Evolutionary conservation across 2,888 invertebrate genomes (phyloP).

Genomic region (Alsophila aescularia): DNA sequence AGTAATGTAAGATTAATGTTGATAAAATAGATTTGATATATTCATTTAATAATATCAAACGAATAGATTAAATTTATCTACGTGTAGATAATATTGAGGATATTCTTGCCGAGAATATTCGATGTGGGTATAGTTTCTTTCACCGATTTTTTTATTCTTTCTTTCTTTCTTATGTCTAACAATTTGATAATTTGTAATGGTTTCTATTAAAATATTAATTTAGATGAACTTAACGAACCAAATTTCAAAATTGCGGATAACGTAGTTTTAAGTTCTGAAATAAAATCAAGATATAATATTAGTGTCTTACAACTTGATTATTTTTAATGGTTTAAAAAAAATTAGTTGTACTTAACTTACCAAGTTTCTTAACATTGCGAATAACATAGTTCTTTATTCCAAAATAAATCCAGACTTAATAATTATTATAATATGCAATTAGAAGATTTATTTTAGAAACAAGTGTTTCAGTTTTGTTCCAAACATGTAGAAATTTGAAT

Average conservation of each 20-base stretch:
- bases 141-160: background rate
- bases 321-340: background rate
- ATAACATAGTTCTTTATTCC: background rate
- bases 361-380: background rate
- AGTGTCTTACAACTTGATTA: background rate
- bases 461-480: constrained; percentile 5
- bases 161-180: background rate
- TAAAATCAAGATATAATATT: background rate
- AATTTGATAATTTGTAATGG: background rate
- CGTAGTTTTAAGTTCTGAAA: background rate
- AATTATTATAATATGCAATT: background rate
- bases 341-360: background rate
- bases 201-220: background rate
- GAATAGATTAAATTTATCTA: constrained; percentile 31
- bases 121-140: constrained; percentile 51
- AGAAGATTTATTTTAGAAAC: constrained; percentile 1
- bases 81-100: constrained; percentile 25
- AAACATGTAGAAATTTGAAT: constrained; percentile 20
- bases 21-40: constrained; percentile 41
- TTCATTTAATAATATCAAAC: constrained; percentile 36
- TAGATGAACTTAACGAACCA: background rate
- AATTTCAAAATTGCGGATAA: background rate
- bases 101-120: constrained; percentile 42
- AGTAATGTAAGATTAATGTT: constrained; percentile 33
- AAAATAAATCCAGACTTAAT: background rate